Percentiles rank a stretch among this genome's conserved stretches.
Evolutionary conservation across 2,888 invertebrate genomes (phyloP).

Genomic region (Hedychridium roseum): DNA sequence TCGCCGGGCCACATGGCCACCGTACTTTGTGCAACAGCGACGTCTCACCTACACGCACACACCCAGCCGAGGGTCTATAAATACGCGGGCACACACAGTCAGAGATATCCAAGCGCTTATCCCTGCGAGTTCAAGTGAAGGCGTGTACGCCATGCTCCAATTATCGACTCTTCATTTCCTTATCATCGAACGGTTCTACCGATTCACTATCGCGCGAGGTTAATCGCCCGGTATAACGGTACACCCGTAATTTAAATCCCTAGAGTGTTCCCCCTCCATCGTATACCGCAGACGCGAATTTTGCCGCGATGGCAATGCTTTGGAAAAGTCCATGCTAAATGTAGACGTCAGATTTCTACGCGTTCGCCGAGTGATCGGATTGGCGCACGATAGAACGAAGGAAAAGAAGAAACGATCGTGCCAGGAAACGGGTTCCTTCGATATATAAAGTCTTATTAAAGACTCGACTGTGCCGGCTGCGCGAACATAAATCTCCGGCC

Average conservation of each 20-base stretch:
- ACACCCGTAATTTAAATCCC: too few species aligned
- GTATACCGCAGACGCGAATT: slow-evolving; percentile 10
- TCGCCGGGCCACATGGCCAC: slow-evolving; percentile 46
- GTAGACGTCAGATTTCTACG: slow-evolving; percentile 8
- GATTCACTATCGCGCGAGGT: not conserved
- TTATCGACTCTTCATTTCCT: slow-evolving; percentile 47
- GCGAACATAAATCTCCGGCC: too few species aligned
- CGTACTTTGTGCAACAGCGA: slow-evolving; percentile 33
- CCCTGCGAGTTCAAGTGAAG: slow-evolving; percentile 41
- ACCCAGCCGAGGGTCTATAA: not conserved
- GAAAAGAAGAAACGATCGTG: too few species aligned
- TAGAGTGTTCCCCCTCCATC: too few species aligned
- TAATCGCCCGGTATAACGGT: too few species aligned
- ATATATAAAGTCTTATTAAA: too few species aligned
- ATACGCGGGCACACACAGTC: slow-evolving; percentile 14
- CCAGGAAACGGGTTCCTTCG: too few species aligned
- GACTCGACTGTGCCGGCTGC: too few species aligned
- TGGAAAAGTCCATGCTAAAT: slow-evolving; percentile 3
- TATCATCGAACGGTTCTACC: slow-evolving; percentile 17
- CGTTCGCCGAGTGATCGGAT: slow-evolving; percentile 7
- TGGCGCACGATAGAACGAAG: too few species aligned
- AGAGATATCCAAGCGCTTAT: slow-evolving; percentile 26
- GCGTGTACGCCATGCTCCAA: slow-evolving; percentile 47
- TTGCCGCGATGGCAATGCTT: not conserved
- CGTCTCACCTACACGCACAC: slow-evolving; percentile 3